Base-by-base conservation (phyloP, 2,888 invertebrate species). In the Seira musarum region DNA sequence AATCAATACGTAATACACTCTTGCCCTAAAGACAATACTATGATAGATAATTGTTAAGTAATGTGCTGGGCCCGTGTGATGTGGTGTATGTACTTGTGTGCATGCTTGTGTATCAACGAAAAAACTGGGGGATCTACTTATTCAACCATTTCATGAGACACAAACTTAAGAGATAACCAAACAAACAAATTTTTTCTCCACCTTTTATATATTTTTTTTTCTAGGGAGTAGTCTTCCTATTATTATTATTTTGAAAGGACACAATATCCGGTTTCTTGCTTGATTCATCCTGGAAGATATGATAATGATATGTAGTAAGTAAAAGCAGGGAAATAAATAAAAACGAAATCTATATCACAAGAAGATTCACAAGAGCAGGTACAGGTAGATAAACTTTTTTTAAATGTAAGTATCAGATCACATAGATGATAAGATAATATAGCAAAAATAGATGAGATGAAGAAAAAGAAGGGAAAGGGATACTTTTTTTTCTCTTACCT, bases 331-430 rank as follows among this genome's bases (percentile, higher is more conserved):
- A 66, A 66, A 64, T 69, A 57, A 8, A 40, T 40, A 69, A 53
- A 69, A 68, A 61, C 35, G 69, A 69, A 70, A 71, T 57, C 70
- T 71, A n/a, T n/a, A 77, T 77, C 71, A 71, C 61, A 71, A 71
- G 22, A 70, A 21, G 13, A 53, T 66, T 8, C 66, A 53, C 53
- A 30, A 76, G n/a, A n/a, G n/a, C 69, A 69, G 69, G 69, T 64
- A 75, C 53, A 76, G 40, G 40, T 40, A 40, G 40, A 77, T 72
- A 66, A 78, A 78, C 70, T 40, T 40, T 40, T 40, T 40, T 40
- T 49, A 63, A 78, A 78, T 49, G 71, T 77, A 67, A 66, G 78
- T 78, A 78, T 78, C 78, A 78, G 78, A 78, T 71, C 71, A 67
- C 71, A 78, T 72, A 67, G 77, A 65, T 67, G 72, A 78, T 78